phyloP scores from a whole-genome alignment of 2,113 vertebrate species.

The Platichthys stellatus region DNA sequence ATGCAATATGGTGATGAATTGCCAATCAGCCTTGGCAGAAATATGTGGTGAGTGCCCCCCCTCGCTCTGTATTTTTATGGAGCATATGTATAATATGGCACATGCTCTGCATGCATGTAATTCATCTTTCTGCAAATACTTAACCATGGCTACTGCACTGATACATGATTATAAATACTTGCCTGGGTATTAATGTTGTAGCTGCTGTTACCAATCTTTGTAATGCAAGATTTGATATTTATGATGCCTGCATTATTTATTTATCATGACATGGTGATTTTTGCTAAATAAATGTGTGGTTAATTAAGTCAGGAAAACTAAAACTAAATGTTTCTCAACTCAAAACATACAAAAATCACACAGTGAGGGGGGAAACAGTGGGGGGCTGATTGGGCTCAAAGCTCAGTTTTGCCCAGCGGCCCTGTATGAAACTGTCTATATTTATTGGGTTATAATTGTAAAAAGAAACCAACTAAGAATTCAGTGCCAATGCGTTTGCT shows the following conservation, averaged over 20 bases:
- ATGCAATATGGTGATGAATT: no score
- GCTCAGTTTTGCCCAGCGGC: neutral
- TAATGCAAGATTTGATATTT: neutral
- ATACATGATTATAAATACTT: no score
- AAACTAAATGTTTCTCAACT: neutral
- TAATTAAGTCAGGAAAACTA: neutral
- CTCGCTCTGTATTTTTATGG: no score
- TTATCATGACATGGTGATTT: neutral
- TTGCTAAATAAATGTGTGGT: neutral
- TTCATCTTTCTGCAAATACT: neutral
- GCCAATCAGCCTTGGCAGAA: no score
- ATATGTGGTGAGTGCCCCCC: no score
- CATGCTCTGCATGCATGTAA: neutral
- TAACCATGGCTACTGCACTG: neutral
- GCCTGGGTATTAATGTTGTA: no score
- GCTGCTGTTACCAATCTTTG: neutral
- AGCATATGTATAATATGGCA: neutral
- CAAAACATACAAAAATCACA: neutral
- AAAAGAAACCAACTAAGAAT: neutral
- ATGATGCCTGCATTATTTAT: neutral
- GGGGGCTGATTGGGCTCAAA: neutral
- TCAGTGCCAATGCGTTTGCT: neutral
- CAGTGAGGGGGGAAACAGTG: neutral
- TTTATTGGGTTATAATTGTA: neutral
- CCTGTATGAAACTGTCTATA: neutral